Conservation (phyloP, 2,113 vertebrate species). For the Cololabis saira region DNA sequence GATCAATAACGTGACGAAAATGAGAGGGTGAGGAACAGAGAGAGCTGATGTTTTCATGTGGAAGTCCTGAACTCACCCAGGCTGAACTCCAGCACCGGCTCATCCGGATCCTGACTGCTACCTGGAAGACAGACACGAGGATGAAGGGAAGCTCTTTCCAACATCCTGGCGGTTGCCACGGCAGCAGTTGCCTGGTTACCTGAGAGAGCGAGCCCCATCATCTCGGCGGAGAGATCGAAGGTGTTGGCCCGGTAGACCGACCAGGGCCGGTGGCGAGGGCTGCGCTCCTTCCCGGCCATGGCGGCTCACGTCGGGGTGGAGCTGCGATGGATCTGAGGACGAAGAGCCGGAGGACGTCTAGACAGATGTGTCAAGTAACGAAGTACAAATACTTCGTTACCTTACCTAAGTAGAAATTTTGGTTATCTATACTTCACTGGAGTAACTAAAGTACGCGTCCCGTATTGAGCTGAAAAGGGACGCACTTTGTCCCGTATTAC, state of each 20-base stretch:
- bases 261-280: conserved; percentile 94
- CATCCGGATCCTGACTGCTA: conserved; percentile 95
- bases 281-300: conserved; percentile 94
- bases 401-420: no score
- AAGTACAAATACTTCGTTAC: no score
- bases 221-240: conserved; percentile 92
- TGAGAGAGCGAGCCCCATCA: conserved; percentile 91
- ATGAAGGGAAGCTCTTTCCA: not conserved
- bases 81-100: conserved; percentile 97
- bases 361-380: no score
- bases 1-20: no score
- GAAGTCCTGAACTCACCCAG: conserved; percentile 85
- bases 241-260: conserved; percentile 92
- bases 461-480: no score
- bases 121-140: conserved; percentile 79
- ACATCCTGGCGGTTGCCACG: conserved; percentile 35
- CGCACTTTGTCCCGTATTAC: no score
- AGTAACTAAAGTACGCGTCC: no score
- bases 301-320: conserved; percentile 70
- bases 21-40: no score
- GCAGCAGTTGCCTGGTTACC: conserved; percentile 80
- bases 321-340: not conserved
- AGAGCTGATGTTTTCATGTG: not conserved
- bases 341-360: conserved; percentile 6
- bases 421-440: no score